Evolutionary conservation across 2,113 vertebrate genomes (phyloP).

Genomic region (Monopterus albus): DNA sequence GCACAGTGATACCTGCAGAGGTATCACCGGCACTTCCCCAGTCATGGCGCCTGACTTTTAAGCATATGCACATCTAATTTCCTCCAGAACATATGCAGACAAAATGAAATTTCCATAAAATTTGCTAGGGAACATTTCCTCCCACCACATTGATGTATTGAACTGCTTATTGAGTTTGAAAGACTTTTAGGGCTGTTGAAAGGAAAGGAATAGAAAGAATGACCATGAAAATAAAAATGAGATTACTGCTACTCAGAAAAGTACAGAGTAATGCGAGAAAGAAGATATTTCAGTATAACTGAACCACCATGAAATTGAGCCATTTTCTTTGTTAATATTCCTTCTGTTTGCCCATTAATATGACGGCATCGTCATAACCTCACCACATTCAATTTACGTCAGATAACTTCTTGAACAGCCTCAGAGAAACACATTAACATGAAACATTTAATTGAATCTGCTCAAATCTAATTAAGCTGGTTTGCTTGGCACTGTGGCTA

Average conservation of each 20-base stretch:
- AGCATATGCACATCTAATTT: constrained; percentile 70
- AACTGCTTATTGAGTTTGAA: constrained; percentile 71
- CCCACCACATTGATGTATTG: constrained; percentile 74
- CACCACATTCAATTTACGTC: constrained; percentile 37
- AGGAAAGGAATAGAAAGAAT: constrained; percentile 49
- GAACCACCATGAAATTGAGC: constrained; percentile 28
- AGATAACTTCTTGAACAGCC: constrained; percentile 26
- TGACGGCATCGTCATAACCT: constrained; percentile 22
- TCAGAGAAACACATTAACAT: constrained; percentile 45
- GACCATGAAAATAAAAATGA: constrained; percentile 49
- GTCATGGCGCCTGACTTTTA: constrained; percentile 42
- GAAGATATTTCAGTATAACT: constrained; percentile 15
- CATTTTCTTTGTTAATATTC: constrained; percentile 9
- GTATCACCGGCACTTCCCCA: constrained; percentile 36
- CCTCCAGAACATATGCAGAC: constrained; percentile 44
- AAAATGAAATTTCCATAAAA: constrained; percentile 81
- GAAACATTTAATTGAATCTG: constrained; percentile 53
- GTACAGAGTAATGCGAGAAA: constrained; percentile 5
- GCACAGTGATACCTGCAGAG: constrained; percentile 43
- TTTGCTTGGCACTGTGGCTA: constrained; percentile 31
- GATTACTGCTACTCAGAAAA: constrained; percentile 24
- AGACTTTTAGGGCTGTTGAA: constrained; percentile 43
- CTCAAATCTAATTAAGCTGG: constrained; percentile 46
- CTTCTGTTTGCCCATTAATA: constrained; percentile 26
- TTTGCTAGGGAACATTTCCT: constrained; percentile 67